Evolutionary conservation across 2,888 invertebrate species (phyloP).

Genomic region (Polydesmus complanatus): DNA sequence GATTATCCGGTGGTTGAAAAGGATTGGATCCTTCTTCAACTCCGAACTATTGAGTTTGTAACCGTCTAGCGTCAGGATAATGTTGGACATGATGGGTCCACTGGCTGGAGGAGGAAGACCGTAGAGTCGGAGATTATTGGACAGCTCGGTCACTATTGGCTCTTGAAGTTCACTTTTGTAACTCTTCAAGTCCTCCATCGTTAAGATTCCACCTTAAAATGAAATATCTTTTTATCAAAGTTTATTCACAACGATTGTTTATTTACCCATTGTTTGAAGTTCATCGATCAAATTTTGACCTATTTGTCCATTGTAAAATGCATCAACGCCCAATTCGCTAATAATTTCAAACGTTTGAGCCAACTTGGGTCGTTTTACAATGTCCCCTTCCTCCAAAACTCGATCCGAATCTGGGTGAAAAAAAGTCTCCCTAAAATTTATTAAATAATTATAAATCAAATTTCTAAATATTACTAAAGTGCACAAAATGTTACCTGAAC

Average conservation of each 20-base stretch:
- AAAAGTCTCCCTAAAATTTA: conserved; percentile 20
- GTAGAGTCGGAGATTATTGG: conserved; percentile 53
- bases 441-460: no score
- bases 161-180: conserved; percentile 41
- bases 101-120: conserved; percentile 75
- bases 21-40: not conserved
- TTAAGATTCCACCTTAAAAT: conserved; percentile 28
- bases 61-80: conserved; percentile 39
- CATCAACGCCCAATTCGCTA: conserved; percentile 43
- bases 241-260: no score
- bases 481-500: conserved; percentile 42
- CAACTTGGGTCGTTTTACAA: conserved; percentile 47
- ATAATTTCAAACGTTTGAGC: conserved; percentile 55
- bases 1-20: conserved; percentile 65
- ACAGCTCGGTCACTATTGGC: conserved; percentile 24
- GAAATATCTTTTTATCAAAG: no score
- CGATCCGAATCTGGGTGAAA: conserved; percentile 44
- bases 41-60: conserved; percentile 17
- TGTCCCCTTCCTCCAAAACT: conserved; percentile 48
- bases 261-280: conserved; percentile 32
- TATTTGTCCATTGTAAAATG: conserved; percentile 31
- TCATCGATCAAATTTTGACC: conserved; percentile 29
- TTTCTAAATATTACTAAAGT: no score
- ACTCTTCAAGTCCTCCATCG: conserved; percentile 27
- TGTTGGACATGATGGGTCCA: conserved; percentile 61